phyloP scores from a whole-genome alignment of 2,888 invertebrate genomes.

The Therioaphis trifolii region DNA sequence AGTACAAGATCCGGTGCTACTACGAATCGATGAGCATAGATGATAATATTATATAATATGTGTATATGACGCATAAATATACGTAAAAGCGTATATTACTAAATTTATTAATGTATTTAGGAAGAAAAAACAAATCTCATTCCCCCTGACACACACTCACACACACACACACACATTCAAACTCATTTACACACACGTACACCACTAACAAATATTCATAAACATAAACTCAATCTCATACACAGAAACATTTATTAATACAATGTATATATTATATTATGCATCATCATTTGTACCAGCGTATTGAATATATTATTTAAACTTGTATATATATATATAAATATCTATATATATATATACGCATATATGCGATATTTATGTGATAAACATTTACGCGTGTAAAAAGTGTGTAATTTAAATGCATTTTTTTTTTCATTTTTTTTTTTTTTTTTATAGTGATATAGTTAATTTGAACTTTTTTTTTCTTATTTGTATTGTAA shows the following conservation, averaged over 20 bases:
- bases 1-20: no score
- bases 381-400: constrained; percentile 22
- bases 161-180: no score
- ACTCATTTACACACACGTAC: background rate
- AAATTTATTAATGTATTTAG: background rate
- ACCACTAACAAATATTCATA: no score
- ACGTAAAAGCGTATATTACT: background rate
- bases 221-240: no score
- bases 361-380: background rate
- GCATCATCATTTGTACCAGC: background rate
- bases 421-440: constrained; percentile 23
- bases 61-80: background rate
- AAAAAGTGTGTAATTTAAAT: constrained; percentile 33
- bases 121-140: background rate
- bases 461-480: constrained; percentile 46
- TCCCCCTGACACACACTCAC: background rate
- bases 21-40: no score
- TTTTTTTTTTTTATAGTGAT: constrained; percentile 32
- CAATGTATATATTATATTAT: no score
- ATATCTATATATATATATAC: background rate
- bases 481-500: constrained; percentile 27
- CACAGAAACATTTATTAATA: no score
- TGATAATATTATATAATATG: no score
- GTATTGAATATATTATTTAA: background rate
- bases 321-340: background rate